Evolutionary conservation across 37 sponge, comb jelly and placozoan genomes (phyloP), one percentile per base, ranked within the genome.

Genomic region (Axinella damicornis): DNA sequence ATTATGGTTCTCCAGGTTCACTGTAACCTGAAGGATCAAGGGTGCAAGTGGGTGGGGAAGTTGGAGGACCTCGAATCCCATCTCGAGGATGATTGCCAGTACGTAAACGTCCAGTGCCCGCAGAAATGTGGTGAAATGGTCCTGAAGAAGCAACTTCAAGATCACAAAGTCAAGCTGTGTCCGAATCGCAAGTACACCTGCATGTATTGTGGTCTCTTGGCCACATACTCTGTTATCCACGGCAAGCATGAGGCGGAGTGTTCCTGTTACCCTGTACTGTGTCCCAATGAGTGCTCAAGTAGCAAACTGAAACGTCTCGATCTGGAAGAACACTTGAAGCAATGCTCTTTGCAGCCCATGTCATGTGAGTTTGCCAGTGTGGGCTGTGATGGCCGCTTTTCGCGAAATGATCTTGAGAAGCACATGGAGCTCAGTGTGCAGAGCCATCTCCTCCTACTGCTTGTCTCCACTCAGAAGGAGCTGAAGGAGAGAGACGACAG

Each of bases 31-130:
- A 79, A 73, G 57, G 56, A 38, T 41, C 33, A 38, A 21, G 87
- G 87, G 20, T 87, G 87, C 73, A 15, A 13, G 33, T 87, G 88
- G 88, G 2, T 27, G 28, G 88, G 88, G 11, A 17, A 21, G 30
- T 36, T 80, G 39, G 55, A 57, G 36, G 53, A 79, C 2, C 57
- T 73, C 0, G 73, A 62, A 17, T 57, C 55, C 25, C 87, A 87
- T 56, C 24, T 79, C 6, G 74, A 60, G 2, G 80, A 57, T 13
- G 63, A 71, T 40, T 87, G 87, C 30, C 35, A 57, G 46, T 87
- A 65, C 53, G 74, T 73, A 9, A 53, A 61, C 31, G 54, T 79
- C 28, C 67, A 63, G 21, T 87, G 87, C 62, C 79, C 66, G 18
- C 9, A 33, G 30, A 41, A 72, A 17, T 87, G 87, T 46, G 67